Evolutionary conservation across 2,113 vertebrate genomes (phyloP), one percentile per base, ranked within the genome.

Genomic region (Erythrocercus mccallii): DNA sequence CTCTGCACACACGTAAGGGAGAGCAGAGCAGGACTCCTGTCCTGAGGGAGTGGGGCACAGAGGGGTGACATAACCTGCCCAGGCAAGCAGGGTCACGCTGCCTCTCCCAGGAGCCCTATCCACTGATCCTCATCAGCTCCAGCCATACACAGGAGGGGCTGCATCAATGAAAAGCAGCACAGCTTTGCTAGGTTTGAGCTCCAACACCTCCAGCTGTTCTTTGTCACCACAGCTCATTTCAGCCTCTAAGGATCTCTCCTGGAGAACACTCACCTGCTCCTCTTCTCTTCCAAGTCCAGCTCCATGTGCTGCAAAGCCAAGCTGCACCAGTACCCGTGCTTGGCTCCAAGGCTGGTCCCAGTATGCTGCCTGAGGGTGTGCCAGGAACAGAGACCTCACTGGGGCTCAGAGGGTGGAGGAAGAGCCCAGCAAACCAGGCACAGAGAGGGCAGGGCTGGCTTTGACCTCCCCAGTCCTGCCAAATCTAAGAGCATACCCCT

Each of bases 291-390:
- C 28, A 21, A 35, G 56, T 9, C 27, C 73, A 27, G 9, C 15
- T 35, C 28, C 18, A 4, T 1, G 6, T 12, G 31, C 15, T 37
- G 33, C 64, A 61, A 51, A 90, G 23, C 35, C 37, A 45, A 70
- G 38, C 28, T 22, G 14, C 42, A 8, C 18, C 19, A 61, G 16
- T 1, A 31, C 76, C 50, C 0, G 0, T 14, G 27, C n/a, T 4
- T 24, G 53, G 58, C 54, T n/a, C 44, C 1, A 0, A 15, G 77
- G 60, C 60, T 27, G 37, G 37, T 12, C 20, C 54, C 11, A 3
- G 16, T 3, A 9, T 0, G 2, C n/a, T 45, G n/a, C 62, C 85
- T 18, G 40, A 56, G n/a, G 13, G 10, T 44, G 44, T 38, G 31
- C 38, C 10, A 31, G 58, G 44, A 35, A 20, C 44, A 47, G 40